A percentile compares a stretch with the other conserved stretches of the same genome.
Evolutionary conservation across 1,140 invertebrate species (phyloP).

Genomic region (Achatina immaculata): DNA sequence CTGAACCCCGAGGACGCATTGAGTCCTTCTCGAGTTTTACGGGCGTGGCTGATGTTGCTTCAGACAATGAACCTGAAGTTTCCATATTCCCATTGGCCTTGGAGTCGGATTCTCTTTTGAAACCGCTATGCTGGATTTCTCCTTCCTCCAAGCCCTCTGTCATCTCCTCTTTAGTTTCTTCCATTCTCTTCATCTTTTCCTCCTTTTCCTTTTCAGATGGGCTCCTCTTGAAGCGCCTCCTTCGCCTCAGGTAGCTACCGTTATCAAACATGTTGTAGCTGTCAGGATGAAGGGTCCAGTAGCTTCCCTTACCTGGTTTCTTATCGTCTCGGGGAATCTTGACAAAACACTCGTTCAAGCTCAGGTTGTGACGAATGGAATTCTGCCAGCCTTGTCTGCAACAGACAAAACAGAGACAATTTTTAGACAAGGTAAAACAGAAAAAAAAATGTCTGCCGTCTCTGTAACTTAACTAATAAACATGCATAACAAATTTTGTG

Average conservation of each 20-base stretch:
- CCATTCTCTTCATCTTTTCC: conserved; percentile 46
- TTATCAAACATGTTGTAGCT: conserved; percentile 99
- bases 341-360: conserved; percentile 77
- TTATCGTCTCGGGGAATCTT: conserved; percentile 70
- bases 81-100: conserved; percentile 25
- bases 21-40: conserved; percentile 38
- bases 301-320: conserved; percentile 85
- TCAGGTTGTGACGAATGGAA: conserved; percentile 74
- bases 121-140: neutral
- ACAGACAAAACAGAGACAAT: neutral
- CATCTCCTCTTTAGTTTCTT: conserved; percentile 39
- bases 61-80: conserved; percentile 18
- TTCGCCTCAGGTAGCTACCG: conserved; percentile 89
- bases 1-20: conserved; percentile 2
- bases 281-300: conserved; percentile 97
- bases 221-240: conserved; percentile 94
- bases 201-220: conserved; percentile 73
- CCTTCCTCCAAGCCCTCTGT: conserved; percentile 35
- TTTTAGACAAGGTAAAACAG: too few species aligned
- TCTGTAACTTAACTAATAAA: too few species aligned
- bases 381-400: conserved; percentile 70
- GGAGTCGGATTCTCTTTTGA: neutral
- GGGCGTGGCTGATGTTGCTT: neutral
- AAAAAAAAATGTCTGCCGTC: too few species aligned
- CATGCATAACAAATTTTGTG: too few species aligned